Conservation (phyloP, 2,888 invertebrate genomes). For the Euplexia lucipara region DNA sequence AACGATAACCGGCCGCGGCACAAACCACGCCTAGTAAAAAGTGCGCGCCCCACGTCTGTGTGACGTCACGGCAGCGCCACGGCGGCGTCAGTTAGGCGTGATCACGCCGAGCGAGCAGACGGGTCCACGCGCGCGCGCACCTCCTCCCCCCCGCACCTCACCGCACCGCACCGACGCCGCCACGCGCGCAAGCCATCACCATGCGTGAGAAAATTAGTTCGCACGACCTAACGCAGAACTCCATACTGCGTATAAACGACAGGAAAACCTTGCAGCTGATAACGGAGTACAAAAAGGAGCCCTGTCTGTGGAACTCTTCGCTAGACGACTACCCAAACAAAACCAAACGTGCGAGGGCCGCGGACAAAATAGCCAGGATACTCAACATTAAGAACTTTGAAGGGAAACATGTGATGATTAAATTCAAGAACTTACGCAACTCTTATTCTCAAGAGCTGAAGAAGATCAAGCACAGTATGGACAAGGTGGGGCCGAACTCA, state of each 20-base stretch:
- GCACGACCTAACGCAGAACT: constrained; percentile 49
- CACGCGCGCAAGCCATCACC: constrained; percentile 29
- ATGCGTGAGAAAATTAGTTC: constrained; percentile 53
- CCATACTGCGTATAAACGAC: constrained; percentile 69
- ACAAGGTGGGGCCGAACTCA: constrained; percentile 34
- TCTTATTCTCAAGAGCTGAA: constrained; percentile 80
- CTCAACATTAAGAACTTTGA: constrained; percentile 74
- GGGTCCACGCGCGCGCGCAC: constrained; percentile 51
- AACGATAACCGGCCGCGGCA: constrained; percentile 7
- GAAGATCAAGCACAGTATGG: constrained; percentile 71
- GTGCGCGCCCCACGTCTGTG: constrained; percentile 34
- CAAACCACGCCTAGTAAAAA: constrained; percentile 20
- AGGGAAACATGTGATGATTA: constrained; percentile 74
- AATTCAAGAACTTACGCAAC: constrained; percentile 80
- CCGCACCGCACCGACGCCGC: constrained; percentile 12
- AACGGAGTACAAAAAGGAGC: constrained; percentile 70
- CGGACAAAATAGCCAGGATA: constrained; percentile 70
- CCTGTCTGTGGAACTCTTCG: constrained; percentile 75
- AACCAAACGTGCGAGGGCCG: constrained; percentile 63
- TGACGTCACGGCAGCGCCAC: constrained; percentile 41
- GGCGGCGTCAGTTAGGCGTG: constrained; percentile 68
- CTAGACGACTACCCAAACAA: constrained; percentile 69
- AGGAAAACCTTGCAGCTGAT: constrained; percentile 72
- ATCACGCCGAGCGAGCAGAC: constrained; percentile 63
- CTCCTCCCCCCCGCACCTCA: constrained; percentile 23